phyloP scores from a whole-genome alignment of 1,140 invertebrate species.

The Thaumatotibia leucotreta region DNA sequence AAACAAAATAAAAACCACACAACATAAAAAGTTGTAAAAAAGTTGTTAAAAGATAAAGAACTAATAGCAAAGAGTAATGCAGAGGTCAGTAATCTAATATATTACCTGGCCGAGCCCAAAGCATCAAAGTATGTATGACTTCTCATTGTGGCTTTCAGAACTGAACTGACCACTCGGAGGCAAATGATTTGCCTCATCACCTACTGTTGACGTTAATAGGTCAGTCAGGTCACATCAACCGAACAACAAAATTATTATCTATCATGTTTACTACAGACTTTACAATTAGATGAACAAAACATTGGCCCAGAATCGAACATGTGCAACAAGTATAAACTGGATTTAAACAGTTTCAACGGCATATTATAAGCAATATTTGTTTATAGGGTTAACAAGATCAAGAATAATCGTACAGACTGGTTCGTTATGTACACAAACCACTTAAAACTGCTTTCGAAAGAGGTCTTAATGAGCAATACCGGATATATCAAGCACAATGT shows the following conservation, averaged over 20 bases:
- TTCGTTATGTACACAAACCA: not conserved
- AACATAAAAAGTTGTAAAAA: not conserved
- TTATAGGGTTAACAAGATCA: slow-evolving; percentile 5
- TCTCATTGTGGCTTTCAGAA: slow-evolving; percentile 68
- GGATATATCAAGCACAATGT: not conserved
- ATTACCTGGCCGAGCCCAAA: slow-evolving; percentile 68
- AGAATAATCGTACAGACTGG: not conserved
- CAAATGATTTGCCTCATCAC: slow-evolving; percentile 68
- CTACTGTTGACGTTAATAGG: slow-evolving; percentile 69
- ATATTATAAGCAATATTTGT: not conserved
- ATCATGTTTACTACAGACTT: not conserved
- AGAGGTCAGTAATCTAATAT: slow-evolving; percentile 18
- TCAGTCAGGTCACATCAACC: slow-evolving; percentile 53
- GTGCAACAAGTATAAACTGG: slow-evolving; percentile 1
- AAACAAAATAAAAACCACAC: not conserved
- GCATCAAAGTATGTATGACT: slow-evolving; percentile 69
- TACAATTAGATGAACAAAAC: not conserved
- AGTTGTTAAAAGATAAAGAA: not conserved
- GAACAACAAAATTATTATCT: slow-evolving; percentile 19
- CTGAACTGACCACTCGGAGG: slow-evolving; percentile 58
- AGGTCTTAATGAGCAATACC: not conserved
- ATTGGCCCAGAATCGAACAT: not conserved
- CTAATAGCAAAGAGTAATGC: not conserved
- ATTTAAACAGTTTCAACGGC: not conserved
- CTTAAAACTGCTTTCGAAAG: not conserved